phyloP scores from a whole-genome alignment of 2,113 vertebrate species.

The Plecturocebus donacophilus region DNA sequence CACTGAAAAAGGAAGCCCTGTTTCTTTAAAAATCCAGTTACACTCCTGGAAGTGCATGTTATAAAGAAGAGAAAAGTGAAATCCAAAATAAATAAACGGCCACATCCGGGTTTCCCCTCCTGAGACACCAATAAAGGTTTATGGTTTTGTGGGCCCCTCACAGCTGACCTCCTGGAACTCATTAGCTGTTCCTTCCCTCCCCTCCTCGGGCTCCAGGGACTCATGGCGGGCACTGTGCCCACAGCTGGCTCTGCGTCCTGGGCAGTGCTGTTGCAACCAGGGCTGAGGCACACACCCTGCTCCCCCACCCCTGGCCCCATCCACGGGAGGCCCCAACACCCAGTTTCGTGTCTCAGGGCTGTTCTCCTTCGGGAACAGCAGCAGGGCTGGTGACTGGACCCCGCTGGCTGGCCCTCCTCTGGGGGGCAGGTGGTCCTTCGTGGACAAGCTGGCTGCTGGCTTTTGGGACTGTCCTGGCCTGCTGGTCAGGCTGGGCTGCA shows the following conservation, averaged over 20 bases:
- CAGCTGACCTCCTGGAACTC: constrained; percentile 85
- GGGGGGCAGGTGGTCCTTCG: not conserved
- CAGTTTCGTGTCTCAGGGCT: too few species aligned
- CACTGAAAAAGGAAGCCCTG: constrained; percentile 49
- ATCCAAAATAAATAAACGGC: constrained; percentile 85
- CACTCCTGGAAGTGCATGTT: constrained; percentile 71
- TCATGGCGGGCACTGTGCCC: not conserved
- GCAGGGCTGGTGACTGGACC: accelerated
- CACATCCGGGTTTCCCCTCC: constrained; percentile 86
- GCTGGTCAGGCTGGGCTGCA: not conserved
- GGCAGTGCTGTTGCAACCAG: not conserved
- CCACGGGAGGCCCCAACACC: not conserved
- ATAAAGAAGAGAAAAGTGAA: constrained; percentile 67
- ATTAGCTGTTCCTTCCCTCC: constrained; percentile 74
- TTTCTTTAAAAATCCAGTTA: constrained; percentile 81
- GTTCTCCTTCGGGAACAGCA: not conserved
- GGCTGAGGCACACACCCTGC: too few species aligned
- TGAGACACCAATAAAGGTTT: constrained; percentile 83
- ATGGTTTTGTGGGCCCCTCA: constrained; percentile 81
- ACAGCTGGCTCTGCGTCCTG: not conserved
- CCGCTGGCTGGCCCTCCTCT: accelerated
- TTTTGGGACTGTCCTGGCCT: not conserved
- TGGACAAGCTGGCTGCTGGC: not conserved
- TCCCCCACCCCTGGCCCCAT: not conserved
- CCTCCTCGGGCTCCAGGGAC: not conserved